Percentiles rank a stretch among this genome's conserved stretches.
Conservation (phyloP, 2,888 invertebrate genomes). For the Melitaea athalia region DNA sequence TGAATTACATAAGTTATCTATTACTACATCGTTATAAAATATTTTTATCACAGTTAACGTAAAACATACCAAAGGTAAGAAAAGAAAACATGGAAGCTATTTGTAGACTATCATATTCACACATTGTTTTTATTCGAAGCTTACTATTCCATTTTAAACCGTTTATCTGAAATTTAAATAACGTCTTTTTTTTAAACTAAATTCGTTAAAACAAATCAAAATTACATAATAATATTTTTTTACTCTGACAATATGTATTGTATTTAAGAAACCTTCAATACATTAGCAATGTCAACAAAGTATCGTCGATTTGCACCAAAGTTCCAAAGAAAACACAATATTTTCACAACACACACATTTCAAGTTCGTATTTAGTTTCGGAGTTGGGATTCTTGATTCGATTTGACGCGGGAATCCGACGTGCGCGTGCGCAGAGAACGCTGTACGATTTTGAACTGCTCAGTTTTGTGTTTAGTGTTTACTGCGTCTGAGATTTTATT, state of each 20-base stretch:
- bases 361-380: conserved; percentile 40
- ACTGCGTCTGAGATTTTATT: conserved; percentile 37
- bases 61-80: background rate
- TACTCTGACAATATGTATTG: background rate
- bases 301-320: conserved; percentile 18
- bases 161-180: too few species aligned
- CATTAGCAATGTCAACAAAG: background rate
- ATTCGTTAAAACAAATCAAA: background rate
- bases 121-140: too few species aligned
- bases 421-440: conserved; percentile 75
- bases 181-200: too few species aligned
- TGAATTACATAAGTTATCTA: conserved; percentile 22
- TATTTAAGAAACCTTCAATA: background rate
- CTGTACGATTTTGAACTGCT: conserved; percentile 73
- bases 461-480: conserved; percentile 47
- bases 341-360: conserved; percentile 34
- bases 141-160: too few species aligned
- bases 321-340: conserved; percentile 3
- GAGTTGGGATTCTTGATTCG: conserved; percentile 44
- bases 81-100: background rate
- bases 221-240: background rate
- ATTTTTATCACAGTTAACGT: background rate
- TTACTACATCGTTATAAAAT: background rate
- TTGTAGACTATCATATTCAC: too few species aligned
- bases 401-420: conserved; percentile 37